phyloP scores from a whole-genome alignment of 2,888 invertebrate species.

The Amblyteles armatorius region DNA sequence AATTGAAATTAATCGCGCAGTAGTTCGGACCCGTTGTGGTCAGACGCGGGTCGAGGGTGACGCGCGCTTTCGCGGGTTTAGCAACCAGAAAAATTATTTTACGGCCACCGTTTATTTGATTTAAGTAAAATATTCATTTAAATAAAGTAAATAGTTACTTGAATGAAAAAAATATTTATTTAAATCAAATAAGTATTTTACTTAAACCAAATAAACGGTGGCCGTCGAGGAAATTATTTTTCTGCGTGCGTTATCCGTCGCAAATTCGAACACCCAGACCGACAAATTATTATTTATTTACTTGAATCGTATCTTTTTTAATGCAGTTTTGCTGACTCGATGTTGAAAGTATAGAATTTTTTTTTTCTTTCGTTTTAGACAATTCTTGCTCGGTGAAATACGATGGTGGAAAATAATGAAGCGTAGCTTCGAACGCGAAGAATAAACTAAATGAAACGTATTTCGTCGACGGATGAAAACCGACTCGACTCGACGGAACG shows the following conservation, averaged over 20 bases:
- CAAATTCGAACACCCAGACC: not conserved
- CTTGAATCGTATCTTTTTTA: not conserved
- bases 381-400: slow-evolving; percentile 8
- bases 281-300: not conserved
- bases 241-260: not conserved
- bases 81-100: too few species aligned
- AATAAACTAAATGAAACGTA: slow-evolving; percentile 24
- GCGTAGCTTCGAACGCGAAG: not conserved
- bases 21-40: slow-evolving; percentile 48
- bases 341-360: not conserved
- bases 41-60: slow-evolving; percentile 36
- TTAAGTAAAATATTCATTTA: too few species aligned
- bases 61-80: slow-evolving; percentile 11
- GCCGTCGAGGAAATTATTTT: too few species aligned
- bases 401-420: not conserved
- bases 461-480: slow-evolving; percentile 20
- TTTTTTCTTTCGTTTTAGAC: not conserved
- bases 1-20: slow-evolving; percentile 34
- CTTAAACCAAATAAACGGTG: too few species aligned
- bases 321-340: too few species aligned
- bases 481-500: slow-evolving; percentile 41
- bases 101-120: too few species aligned
- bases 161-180: too few species aligned
- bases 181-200: too few species aligned
- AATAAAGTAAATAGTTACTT: too few species aligned